Base-by-base conservation (phyloP, 1,140 invertebrate species). In the Doryteuthis pealeii region DNA sequence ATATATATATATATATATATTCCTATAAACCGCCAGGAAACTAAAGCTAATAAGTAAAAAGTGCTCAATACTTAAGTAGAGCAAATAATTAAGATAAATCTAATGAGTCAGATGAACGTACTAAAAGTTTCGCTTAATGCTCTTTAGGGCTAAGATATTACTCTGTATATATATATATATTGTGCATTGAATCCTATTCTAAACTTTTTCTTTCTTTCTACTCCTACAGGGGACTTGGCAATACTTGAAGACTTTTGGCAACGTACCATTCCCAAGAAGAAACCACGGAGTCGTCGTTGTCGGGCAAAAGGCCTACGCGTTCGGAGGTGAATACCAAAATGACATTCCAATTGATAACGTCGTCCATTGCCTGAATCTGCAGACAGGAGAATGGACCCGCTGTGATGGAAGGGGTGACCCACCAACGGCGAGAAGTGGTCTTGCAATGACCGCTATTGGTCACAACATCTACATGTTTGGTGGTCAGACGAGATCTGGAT, bases 311-410 rank as follows among this genome's bases (percentile, higher is more conserved):
- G 74, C 71, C n/a, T 82, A 76, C 72, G 71, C 81, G 54, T 80
- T 79, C 43, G 81, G 81, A 58, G 81, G 81, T 0, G 81, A 82
- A 71, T 71, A 81, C 65, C 58, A 71, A 43, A 77, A 80, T 14
- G 71, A 80, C 26, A 71, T 77, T 14, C 81, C 81, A 2, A 78
- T 82, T 14, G 78, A 79, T 26, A 81, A 77, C 75, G 71, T 72
- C 3, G 32, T 82, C 15, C 72, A 79, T 31, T 54, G 68, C 26
- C 70, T 77, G 35, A 72, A 82, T 70, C 22, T 80, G 15, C 43
- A 74, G 8, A 74, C 58, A 3, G n/a, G 33, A 43, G 65, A 54
- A n/a, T 82, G 81, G 81, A 49, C 49, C 30, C 66, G 70, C 32
- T 62, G 76, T n/a, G 18, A 71, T 14, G 73, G 66, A 0, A 73